Evolutionary conservation across 1,140 invertebrate genomes (phyloP).

Genomic region (Aricia agestis): DNA sequence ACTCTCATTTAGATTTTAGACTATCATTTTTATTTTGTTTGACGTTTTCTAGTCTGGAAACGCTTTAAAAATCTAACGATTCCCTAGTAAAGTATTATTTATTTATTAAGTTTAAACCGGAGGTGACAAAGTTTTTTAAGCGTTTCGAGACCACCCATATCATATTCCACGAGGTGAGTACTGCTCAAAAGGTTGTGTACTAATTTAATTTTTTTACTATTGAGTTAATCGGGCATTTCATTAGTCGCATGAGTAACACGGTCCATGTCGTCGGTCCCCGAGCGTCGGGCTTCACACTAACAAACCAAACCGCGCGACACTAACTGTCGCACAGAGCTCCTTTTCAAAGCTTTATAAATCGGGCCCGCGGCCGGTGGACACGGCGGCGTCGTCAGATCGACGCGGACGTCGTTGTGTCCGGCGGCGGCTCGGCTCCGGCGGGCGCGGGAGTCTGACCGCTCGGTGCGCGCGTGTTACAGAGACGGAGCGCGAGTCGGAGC

Average conservation of each 20-base stretch:
- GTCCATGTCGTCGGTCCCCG: not conserved
- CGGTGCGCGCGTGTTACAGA: constrained; percentile 76
- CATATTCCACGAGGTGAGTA: not conserved
- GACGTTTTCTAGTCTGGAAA: not conserved
- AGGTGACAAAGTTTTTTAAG: not conserved
- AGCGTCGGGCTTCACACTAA: not conserved
- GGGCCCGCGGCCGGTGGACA: not conserved
- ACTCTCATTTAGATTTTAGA: not conserved
- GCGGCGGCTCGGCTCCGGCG: not conserved
- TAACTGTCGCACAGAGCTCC: not conserved
- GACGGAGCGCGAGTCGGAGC: constrained; percentile 86
- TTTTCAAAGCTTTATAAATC: too few relatives aligned
- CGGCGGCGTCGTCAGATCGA: too few relatives aligned
- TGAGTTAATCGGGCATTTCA: not conserved
- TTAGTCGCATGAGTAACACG: not conserved
- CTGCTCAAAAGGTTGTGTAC: not conserved
- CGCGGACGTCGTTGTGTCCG: too few relatives aligned
- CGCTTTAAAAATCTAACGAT: not conserved
- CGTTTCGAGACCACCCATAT: not conserved
- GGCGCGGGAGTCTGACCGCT: not conserved
- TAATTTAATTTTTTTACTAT: too few relatives aligned
- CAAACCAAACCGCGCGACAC: not conserved
- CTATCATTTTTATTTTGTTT: not conserved
- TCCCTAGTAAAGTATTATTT: not conserved
- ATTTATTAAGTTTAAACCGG: not conserved